phyloP scores from a whole-genome alignment of 2,797 vertebrate genomes.

The Gephyroberyx darwinii region DNA sequence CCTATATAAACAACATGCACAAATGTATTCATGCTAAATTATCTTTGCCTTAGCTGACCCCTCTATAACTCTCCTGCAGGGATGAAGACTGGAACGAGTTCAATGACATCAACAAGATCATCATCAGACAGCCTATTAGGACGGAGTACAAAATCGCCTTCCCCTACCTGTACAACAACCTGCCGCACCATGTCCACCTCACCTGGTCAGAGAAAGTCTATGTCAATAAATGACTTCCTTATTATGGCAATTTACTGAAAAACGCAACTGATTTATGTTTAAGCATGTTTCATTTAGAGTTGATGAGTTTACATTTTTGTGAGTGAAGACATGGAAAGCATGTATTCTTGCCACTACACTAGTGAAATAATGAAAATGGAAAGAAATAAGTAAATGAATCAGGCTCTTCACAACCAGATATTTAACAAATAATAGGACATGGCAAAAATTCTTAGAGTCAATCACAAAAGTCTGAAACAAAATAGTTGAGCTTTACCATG shows the following conservation, averaged over 20 bases:
- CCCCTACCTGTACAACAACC: constrained; percentile 97
- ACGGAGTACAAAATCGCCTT: constrained; percentile 99
- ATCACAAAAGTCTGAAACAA: background rate
- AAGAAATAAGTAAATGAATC: background rate
- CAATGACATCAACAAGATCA: constrained; percentile 99
- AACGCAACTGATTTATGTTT: background rate
- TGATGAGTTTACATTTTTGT: too few species aligned
- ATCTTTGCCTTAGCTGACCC: background rate
- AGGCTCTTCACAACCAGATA: background rate
- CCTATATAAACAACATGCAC: background rate
- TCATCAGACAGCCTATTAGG: constrained; percentile 97
- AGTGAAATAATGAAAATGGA: too few species aligned
- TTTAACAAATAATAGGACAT: background rate
- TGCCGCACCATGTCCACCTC: constrained; percentile 97
- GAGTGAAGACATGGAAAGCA: too few species aligned
- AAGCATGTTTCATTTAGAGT: too few species aligned
- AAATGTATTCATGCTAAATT: background rate
- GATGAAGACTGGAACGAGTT: constrained; percentile 99
- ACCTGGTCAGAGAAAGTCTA: constrained; percentile 87
- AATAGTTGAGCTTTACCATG: background rate
- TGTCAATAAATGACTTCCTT: background rate
- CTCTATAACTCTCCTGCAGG: constrained; percentile 69
- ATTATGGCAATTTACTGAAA: background rate
- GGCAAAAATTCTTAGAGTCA: too few species aligned
- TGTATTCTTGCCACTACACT: too few species aligned